A percentile compares a stretch with the other conserved stretches of the same genome.
phyloP scores from a whole-genome alignment of 2,113 vertebrate species.

The Tragelaphus buxtoni region DNA sequence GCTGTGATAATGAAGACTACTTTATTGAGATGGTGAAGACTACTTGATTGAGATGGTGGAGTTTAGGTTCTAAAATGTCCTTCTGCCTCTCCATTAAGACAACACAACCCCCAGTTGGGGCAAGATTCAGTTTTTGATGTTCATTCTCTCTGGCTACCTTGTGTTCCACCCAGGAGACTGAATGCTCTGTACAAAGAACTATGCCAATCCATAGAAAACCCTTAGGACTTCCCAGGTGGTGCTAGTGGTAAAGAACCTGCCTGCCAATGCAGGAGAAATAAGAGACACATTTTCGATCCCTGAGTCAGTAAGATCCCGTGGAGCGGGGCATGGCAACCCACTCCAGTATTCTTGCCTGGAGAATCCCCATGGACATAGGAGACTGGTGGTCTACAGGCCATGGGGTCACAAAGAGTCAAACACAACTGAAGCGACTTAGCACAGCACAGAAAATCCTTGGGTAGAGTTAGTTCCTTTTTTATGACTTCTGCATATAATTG shows the following conservation, averaged over 20 bases:
- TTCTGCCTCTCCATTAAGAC: background rate
- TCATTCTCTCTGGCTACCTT: background rate
- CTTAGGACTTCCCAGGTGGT: background rate
- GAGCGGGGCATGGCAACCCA: background rate
- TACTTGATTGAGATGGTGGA: background rate
- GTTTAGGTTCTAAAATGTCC: background rate
- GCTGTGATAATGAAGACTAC: background rate
- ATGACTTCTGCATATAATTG: constrained; percentile 35
- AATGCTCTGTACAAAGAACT: constrained; percentile 3
- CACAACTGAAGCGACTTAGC: background rate
- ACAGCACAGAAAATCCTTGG: background rate
- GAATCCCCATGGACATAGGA: background rate
- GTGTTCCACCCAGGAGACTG: background rate
- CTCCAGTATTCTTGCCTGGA: background rate
- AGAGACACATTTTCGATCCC: background rate
- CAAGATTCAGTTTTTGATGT: background rate
- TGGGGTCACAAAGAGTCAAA: background rate
- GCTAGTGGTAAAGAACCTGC: background rate
- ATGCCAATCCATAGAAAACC: background rate
- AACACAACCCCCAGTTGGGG: background rate
- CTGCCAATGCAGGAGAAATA: background rate
- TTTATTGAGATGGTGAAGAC: background rate
- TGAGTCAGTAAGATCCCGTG: background rate
- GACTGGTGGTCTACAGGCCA: background rate
- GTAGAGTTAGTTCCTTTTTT: background rate